Evolutionary conservation across 2,888 invertebrate genomes (phyloP).

Genomic region (Itoplectis maculator): DNA sequence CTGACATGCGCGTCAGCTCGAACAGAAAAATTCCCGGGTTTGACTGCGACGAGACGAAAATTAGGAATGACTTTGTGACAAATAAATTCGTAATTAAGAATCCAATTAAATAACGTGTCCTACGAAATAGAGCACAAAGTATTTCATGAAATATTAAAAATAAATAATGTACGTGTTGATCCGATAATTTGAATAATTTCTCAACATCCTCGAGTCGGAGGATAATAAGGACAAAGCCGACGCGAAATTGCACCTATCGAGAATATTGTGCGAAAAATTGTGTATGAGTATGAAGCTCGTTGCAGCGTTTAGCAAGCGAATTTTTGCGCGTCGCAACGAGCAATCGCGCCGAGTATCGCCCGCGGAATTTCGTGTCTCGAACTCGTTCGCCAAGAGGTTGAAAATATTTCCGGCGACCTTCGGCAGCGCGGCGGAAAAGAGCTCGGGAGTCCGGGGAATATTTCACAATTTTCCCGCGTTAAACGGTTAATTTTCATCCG

Average conservation of each 20-base stretch:
- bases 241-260: neutral
- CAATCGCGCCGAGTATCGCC: neutral
- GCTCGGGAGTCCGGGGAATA: constrained; percentile 20
- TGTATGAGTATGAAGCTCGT: neutral
- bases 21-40: neutral
- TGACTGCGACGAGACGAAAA: neutral
- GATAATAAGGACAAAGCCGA: neutral
- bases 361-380: constrained; percentile 17
- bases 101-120: too few relatives aligned
- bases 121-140: too few relatives aligned
- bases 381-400: neutral
- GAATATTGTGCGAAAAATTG: neutral
- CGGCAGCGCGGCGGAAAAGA: neutral
- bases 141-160: neutral
- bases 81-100: too few relatives aligned
- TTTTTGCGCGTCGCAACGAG: neutral
- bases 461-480: constrained; percentile 47
- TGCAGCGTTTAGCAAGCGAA: neutral
- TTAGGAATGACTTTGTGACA: neutral
- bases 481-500: constrained; percentile 38
- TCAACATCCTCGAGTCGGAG: neutral
- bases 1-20: neutral
- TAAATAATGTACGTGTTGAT: too few relatives aligned
- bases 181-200: neutral
- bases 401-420: constrained; percentile 32